phyloP scores from a whole-genome alignment of 1,140 invertebrate species.

The Pachyrhynchus sulphureomaculatus region DNA sequence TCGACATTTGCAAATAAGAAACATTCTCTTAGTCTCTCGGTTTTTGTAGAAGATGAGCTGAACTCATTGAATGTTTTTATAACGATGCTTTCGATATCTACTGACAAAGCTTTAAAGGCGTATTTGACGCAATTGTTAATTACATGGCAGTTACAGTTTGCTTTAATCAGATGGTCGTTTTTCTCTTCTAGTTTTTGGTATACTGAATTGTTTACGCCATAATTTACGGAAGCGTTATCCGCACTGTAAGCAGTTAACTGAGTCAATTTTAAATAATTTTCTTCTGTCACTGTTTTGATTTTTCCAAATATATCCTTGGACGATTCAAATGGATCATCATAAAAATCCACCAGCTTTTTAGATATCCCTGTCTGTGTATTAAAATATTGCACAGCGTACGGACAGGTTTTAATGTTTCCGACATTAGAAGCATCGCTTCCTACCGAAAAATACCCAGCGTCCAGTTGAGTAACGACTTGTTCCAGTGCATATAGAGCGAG shows the following conservation, averaged over 20 bases:
- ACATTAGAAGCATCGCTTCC: constrained; percentile 5
- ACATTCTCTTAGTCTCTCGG: background rate
- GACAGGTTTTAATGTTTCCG: constrained; percentile 1
- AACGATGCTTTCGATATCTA: background rate
- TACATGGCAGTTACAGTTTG: background rate
- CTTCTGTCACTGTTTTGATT: background rate
- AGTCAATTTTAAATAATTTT: background rate
- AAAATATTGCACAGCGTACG: background rate
- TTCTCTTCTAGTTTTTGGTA: background rate
- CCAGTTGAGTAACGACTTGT: background rate
- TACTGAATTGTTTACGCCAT: background rate
- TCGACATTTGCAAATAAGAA: background rate
- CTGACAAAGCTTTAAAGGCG: background rate
- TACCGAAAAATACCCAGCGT: constrained; percentile 1
- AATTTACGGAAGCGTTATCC: constrained; percentile 8
- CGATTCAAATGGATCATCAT: background rate
- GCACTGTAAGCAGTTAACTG: background rate
- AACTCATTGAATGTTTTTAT: background rate
- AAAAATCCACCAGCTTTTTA: background rate
- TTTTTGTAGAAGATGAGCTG: background rate
- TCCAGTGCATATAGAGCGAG: background rate
- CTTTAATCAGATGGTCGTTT: background rate
- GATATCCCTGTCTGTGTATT: background rate
- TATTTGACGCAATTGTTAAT: background rate
- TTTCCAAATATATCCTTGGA: background rate